phyloP scores from a whole-genome alignment of 2,113 vertebrate species.

The Halcyon malimbica region DNA sequence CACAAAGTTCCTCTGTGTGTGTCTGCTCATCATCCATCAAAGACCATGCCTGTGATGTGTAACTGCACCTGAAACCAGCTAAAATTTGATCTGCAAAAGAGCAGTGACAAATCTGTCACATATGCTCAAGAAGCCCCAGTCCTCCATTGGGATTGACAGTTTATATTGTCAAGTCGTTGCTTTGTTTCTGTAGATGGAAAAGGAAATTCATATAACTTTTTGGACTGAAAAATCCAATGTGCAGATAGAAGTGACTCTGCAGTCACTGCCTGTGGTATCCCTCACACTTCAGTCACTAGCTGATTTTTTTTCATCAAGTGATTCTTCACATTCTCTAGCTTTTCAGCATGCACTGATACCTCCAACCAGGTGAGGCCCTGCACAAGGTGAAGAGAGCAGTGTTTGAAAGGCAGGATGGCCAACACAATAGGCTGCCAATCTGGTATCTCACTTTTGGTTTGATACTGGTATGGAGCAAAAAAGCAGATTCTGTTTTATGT shows the following conservation, averaged over 20 bases:
- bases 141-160: neutral
- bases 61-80: neutral
- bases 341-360: neutral
- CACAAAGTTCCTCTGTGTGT: neutral
- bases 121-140: neutral
- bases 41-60: neutral
- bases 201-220: neutral
- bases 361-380: neutral
- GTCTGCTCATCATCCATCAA: neutral
- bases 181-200: neutral
- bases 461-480: neutral
- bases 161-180: neutral
- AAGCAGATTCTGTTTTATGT: neutral
- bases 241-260: neutral
- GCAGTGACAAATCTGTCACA: neutral
- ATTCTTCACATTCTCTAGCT: neutral
- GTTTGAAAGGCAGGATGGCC: neutral
- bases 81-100: neutral
- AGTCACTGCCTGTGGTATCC: neutral
- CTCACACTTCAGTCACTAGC: neutral
- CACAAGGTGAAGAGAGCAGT: neutral
- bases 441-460: neutral
- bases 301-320: neutral
- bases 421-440: neutral
- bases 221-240: neutral